Evolutionary conservation across 2,797 vertebrate species (phyloP), one percentile per base, ranked within the genome.

Genomic region (Oryzias sinensis): DNA sequence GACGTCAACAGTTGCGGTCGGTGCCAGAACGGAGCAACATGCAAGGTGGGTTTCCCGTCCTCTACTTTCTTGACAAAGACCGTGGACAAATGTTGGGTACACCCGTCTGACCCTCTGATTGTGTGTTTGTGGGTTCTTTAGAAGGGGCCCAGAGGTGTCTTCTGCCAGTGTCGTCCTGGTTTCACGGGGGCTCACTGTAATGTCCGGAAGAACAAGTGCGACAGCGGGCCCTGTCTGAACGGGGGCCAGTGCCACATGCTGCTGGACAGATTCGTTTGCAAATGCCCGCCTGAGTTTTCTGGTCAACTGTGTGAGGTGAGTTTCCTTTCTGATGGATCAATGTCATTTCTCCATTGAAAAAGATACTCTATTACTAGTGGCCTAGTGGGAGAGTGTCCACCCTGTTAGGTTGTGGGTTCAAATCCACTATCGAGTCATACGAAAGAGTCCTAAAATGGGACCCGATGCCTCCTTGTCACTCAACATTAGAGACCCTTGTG

Each of bases 251-350:
- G 97, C 41, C 93, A 93, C 40, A 65, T 89, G 6, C 74, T 94
- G 77, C 60, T 89, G 66, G 91, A 90, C 4, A 80, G 92, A 68
- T 98, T 98, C 46, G 89, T 79, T 60, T 99, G 97, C 59, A 90
- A 93, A 56, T 99, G 97, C 71, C 88, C 76, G 1, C 61, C 79
- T 4, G 92, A 93, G 61, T 95, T 93, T 74, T 91, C 92, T 0
- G 97, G 96, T 72, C 81, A 72, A 24, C 90, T 94, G 62, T 99
- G 97, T 3, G 95, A 98, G 94, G 97, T 98, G 87, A 93, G 93
- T 67, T 29, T 50, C 59, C 2, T 5, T 51, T 62, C 60, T 29
- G 24, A 29, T 29, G 3, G 3, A 9, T 11, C 3, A 49, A 15
- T 18, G n/a, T 15, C 11, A 46, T 18, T 46, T 46, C 11, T 0